Percentiles rank a stretch among this genome's conserved stretches.
Evolutionary conservation across 2,888 invertebrate species (phyloP).

Genomic region (Perizoma affinitatum): DNA sequence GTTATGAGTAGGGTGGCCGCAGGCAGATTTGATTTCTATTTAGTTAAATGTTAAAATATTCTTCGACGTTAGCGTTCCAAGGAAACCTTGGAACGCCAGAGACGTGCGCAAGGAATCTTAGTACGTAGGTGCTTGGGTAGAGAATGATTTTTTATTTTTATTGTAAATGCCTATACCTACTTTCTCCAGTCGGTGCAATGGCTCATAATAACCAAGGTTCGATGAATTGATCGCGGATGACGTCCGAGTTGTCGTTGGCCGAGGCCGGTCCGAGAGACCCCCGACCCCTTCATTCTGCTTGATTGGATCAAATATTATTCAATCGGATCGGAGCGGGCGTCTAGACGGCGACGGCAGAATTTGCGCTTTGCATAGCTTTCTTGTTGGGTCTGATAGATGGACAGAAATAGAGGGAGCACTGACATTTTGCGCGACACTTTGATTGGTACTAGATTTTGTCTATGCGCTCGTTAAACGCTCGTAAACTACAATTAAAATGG

Average conservation of each 20-base stretch:
- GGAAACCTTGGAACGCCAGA: slow-evolving; percentile 2
- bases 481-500: slow-evolving; percentile 45
- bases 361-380: slow-evolving; percentile 79
- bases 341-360: slow-evolving; percentile 80
- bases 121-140: background rate
- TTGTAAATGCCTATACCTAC: slow-evolving; percentile 33
- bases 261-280: slow-evolving; percentile 66
- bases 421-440: slow-evolving; percentile 73
- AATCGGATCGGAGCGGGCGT: slow-evolving; percentile 74
- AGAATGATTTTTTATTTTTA: slow-evolving; percentile 15
- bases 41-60: slow-evolving; percentile 14
- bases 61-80: background rate
- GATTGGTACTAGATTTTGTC: slow-evolving; percentile 69
- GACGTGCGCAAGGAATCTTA: slow-evolving; percentile 13
- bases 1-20: slow-evolving; percentile 22
- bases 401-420: slow-evolving; percentile 79
- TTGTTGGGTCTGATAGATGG: slow-evolving; percentile 70
- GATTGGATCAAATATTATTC: slow-evolving; percentile 83
- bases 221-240: slow-evolving; percentile 65
- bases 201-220: slow-evolving; percentile 52
- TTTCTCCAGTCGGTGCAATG: slow-evolving; percentile 46
- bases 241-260: slow-evolving; percentile 47
- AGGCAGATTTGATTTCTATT: slow-evolving; percentile 13
- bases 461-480: slow-evolving; percentile 59
- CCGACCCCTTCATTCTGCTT: slow-evolving; percentile 74